phyloP scores from a whole-genome alignment of 2,888 invertebrate species.

The Cephus rjabovi region DNA sequence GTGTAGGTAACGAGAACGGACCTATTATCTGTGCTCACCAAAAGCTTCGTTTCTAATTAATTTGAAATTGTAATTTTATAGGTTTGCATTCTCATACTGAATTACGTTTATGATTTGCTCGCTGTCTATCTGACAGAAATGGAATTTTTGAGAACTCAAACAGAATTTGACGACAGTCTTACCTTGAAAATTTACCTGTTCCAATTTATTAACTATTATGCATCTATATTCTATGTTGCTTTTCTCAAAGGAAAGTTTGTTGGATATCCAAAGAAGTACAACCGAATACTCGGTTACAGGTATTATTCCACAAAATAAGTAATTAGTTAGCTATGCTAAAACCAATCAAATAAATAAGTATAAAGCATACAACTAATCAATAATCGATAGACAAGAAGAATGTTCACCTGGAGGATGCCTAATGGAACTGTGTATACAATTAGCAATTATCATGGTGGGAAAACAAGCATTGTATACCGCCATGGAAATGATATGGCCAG shows the following conservation, averaged over 20 bases:
- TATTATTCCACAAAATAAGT: slow-evolving; percentile 12
- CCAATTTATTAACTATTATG: slow-evolving; percentile 91
- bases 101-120: slow-evolving; percentile 75
- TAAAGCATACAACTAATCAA: neutral
- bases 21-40: neutral
- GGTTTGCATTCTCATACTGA: slow-evolving; percentile 80
- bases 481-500: slow-evolving; percentile 81
- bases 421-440: slow-evolving; percentile 86
- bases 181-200: slow-evolving; percentile 89
- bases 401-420: slow-evolving; percentile 89
- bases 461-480: slow-evolving; percentile 85
- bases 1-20: too few species aligned
- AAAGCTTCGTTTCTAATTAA: neutral
- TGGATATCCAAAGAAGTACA: slow-evolving; percentile 83
- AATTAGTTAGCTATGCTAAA: neutral
- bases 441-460: slow-evolving; percentile 88
- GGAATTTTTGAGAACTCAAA: slow-evolving; percentile 83
- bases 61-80: slow-evolving; percentile 15
- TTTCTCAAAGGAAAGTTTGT: slow-evolving; percentile 83
- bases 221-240: slow-evolving; percentile 88
- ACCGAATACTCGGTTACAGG: slow-evolving; percentile 74
- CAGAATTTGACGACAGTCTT: slow-evolving; percentile 87
- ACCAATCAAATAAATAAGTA: neutral
- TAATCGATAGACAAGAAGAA: slow-evolving; percentile 64
- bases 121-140: slow-evolving; percentile 79